Base-by-base conservation (phyloP, 1,140 invertebrate genomes). In the Drosophila equinoxialis region DNA sequence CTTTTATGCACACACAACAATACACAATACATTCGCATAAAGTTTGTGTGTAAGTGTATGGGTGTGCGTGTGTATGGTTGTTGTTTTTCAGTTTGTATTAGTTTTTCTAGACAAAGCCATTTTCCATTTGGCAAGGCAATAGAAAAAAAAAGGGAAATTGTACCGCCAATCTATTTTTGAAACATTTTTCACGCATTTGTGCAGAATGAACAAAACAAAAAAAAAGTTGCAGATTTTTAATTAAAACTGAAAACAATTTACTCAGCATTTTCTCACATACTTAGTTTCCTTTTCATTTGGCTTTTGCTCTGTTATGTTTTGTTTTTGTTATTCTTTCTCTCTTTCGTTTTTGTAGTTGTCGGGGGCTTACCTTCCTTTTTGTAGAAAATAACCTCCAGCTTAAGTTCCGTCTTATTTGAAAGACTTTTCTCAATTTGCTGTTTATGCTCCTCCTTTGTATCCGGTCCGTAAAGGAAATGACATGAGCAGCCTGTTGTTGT, bases 381-480 rank as follows among this genome's bases (percentile, higher is more conserved):
- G 93, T 99, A 98, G 92, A 99, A 97, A 79, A 97, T 96, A 68
- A 99, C 95, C 93, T 99, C 98, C 62, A 97, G 94, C 93, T 99
- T 98, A 59, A 98, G 94, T 93, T 99, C 98, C 71, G 95, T 95
- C 93, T 98, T 98, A 59, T 95, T 95, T 89, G 97, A 96, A 59
- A 99, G 94, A 17, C 97, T 96, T 80, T 96, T 95, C 91, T 98
- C 97, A 82, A 99, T 98, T 92, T 97, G 96, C 48, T 94, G 93
- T 75, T 97, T 97, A 87, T 98, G 96, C 71, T 98, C 97, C 8
- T 98, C 96, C 45, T 95, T 94, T 1, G 98, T 99, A 87, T 98
- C 97, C 7, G 95, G 94, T 0, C 98, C 98, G 92, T 98, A 98
- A 0, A 99, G 95, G 92, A 99, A 99, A 93, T 97, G 97, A 93